phyloP scores from a whole-genome alignment of 2,888 invertebrate genomes.

The Smittia aterrima region DNA sequence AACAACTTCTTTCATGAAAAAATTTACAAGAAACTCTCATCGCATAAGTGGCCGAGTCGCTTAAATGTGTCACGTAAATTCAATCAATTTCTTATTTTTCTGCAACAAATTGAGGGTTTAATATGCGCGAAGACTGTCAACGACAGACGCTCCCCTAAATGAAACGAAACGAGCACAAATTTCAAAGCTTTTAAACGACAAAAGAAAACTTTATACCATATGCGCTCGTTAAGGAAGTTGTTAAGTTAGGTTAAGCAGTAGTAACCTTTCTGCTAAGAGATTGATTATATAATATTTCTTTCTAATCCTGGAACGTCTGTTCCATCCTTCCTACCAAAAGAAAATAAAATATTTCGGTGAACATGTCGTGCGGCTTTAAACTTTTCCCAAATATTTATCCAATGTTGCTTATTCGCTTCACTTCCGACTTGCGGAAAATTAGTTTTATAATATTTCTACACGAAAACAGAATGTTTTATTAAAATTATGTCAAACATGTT shows the following conservation, averaged over 20 bases:
- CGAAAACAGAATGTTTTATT: too few species aligned
- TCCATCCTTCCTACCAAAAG: too few species aligned
- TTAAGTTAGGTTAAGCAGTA: neutral
- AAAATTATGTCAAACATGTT: too few species aligned
- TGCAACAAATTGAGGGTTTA: neutral
- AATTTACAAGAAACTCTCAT: neutral
- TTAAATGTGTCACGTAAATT: slow-evolving; percentile 23
- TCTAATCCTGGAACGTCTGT: too few species aligned
- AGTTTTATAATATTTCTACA: too few species aligned
- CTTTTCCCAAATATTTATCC: too few species aligned
- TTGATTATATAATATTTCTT: too few species aligned
- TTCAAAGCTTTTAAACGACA: neutral
- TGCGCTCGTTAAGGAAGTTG: neutral
- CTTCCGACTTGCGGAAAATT: too few species aligned
- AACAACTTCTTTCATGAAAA: neutral
- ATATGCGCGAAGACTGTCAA: neutral
- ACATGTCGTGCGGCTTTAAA: too few species aligned
- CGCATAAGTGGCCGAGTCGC: neutral
- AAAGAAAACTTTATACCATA: neutral
- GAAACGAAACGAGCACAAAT: neutral
- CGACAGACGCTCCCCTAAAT: neutral
- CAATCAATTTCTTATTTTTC: slow-evolving; percentile 26
- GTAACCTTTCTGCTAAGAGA: too few species aligned
- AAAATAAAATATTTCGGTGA: too few species aligned
- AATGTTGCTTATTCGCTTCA: too few species aligned